These are phyloP conservation scores for Hafferia zeledoni DNA, from an alignment of 2,797 vertebrate species.

Conservation along the genomic window DNA sequence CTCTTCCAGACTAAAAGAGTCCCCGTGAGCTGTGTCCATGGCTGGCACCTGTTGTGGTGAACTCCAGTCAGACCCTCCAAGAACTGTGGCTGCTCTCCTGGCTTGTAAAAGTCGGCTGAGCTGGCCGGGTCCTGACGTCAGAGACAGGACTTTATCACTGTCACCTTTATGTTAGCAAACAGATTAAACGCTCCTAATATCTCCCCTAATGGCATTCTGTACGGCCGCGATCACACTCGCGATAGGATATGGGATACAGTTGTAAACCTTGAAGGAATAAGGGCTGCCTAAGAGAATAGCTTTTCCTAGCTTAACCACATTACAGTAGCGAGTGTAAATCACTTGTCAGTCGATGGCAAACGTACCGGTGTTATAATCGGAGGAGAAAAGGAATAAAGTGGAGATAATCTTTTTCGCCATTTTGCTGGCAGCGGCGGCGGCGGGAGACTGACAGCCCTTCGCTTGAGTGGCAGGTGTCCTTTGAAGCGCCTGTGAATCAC, in stretches of 20 bases:
- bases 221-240: conserved; percentile 84
- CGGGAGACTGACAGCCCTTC: conserved; percentile 97
- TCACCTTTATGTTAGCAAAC: conserved; percentile 89
- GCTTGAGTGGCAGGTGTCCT: conserved; percentile 99
- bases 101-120: conserved; percentile 18
- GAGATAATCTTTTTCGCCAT: conserved; percentile 97
- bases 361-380: conserved; percentile 89
- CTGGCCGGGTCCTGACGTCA: conserved; percentile 69
- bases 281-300: conserved; percentile 87
- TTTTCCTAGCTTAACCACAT: conserved; percentile 84
- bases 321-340: conserved; percentile 93
- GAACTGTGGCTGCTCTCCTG: not conserved
- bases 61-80: not conserved
- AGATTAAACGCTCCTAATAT: conserved; percentile 83
- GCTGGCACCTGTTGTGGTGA: not conserved
- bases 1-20: fast-evolving
- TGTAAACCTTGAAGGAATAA: conserved; percentile 89
- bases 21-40: fast-evolving
- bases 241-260: conserved; percentile 91
- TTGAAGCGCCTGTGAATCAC: conserved; percentile 95
- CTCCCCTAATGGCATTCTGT: conserved; percentile 84
- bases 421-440: conserved; percentile 88
- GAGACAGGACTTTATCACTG: conserved; percentile 84
- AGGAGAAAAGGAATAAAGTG: conserved; percentile 83
- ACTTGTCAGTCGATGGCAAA: conserved; percentile 95